Percentiles rank a stretch among this genome's conserved stretches.
phyloP scores from a whole-genome alignment of 2,113 vertebrate genomes.

The Ceyx melanurus region DNA sequence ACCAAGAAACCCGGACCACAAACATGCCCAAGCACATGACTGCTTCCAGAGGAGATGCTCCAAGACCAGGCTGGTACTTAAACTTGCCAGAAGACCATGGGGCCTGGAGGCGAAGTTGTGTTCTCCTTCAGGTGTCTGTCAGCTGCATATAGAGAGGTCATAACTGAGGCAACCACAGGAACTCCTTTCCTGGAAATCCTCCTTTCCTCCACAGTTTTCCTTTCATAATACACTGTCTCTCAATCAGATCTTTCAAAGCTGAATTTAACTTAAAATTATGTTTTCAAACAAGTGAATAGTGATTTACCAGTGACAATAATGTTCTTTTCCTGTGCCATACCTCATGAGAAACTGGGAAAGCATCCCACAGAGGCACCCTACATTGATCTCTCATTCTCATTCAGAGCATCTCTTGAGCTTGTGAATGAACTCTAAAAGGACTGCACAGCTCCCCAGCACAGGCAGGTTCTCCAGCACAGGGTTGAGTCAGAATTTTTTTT shows the following conservation, averaged over 20 bases:
- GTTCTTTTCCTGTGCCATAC: not conserved
- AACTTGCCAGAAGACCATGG: not conserved
- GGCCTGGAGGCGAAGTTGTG: not conserved
- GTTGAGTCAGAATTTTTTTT: not conserved
- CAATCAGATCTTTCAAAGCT: not conserved
- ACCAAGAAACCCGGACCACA: not conserved
- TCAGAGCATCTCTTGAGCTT: not conserved
- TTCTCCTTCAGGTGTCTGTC: not conserved
- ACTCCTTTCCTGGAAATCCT: not conserved
- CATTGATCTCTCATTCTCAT: not conserved
- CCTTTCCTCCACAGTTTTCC: not conserved
- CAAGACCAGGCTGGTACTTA: not conserved
- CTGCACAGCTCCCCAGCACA: fast-evolving
- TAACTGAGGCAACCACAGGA: not conserved
- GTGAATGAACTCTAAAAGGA: not conserved
- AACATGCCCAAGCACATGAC: not conserved
- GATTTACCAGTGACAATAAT: not conserved
- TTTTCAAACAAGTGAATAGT: not conserved
- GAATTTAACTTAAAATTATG: not conserved
- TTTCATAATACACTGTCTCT: not conserved
- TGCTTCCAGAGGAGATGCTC: not conserved
- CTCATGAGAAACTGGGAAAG: not conserved
- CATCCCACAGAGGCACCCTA: not conserved
- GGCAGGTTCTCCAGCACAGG: not conserved
- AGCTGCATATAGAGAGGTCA: not conserved